These are phyloP conservation scores for Eupeodes corollae DNA, from an alignment of 1,140 invertebrate genomes.

Conservation along the genomic window DNA sequence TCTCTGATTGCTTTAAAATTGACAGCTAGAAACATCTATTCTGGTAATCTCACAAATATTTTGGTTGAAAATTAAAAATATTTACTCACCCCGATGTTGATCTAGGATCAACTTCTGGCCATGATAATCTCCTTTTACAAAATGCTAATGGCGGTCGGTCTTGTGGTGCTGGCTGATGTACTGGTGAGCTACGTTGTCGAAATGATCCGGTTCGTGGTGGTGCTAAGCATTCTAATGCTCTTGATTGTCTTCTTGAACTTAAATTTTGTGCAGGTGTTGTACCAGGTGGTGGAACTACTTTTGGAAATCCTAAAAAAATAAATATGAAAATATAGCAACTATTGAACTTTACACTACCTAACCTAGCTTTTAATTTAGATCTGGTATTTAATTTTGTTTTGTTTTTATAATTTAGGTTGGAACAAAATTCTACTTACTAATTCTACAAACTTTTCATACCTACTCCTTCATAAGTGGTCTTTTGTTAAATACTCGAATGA, in stretches of 20 bases:
- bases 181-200: constrained; percentile 38
- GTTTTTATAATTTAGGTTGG: no score
- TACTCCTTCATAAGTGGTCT: no score
- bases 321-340: background rate
- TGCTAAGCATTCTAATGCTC: constrained; percentile 47
- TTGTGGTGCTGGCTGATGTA: constrained; percentile 40
- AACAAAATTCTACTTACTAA: no score
- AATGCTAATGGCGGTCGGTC: constrained; percentile 55
- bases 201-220: constrained; percentile 49
- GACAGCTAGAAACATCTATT: no score
- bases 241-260: constrained; percentile 38
- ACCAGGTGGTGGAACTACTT: constrained; percentile 42
- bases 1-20: no score
- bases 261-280: constrained; percentile 38
- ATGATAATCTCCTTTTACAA: constrained; percentile 61
- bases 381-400: no score
- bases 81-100: constrained; percentile 61
- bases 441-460: no score
- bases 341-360: no score
- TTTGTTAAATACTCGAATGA: no score
- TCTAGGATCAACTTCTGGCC: constrained; percentile 70
- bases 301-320: constrained; percentile 26
- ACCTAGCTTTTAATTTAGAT: no score
- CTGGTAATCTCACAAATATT: no score
- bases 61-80: no score